phyloP scores from a whole-genome alignment of 2,888 invertebrate genomes.

The Leptopilina myrica region DNA sequence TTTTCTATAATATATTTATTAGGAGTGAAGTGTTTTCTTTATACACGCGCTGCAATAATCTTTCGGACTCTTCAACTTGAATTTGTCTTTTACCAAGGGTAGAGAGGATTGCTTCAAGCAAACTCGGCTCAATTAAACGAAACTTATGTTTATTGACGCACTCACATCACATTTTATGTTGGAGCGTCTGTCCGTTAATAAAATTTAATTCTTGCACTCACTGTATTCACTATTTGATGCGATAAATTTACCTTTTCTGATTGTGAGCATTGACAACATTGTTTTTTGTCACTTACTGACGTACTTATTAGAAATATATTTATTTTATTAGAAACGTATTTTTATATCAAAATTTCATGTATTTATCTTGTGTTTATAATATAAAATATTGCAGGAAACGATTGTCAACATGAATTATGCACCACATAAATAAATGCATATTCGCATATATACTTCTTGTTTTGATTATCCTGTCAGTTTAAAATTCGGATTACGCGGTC shows the following conservation, averaged over 20 bases:
- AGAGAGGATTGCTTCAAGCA: not conserved
- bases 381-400: too few relatives aligned
- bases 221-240: not conserved
- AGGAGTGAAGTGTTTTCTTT: not conserved
- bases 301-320: too few relatives aligned
- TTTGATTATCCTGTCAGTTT: constrained; percentile 19
- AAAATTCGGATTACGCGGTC: constrained; percentile 17
- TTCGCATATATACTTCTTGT: not conserved
- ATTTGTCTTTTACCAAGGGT: constrained; percentile 11
- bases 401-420: too few relatives aligned
- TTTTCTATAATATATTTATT: not conserved
- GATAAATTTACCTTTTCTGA: constrained; percentile 28
- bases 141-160: constrained; percentile 26
- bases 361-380: too few relatives aligned
- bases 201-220: constrained; percentile 14
- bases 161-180: constrained; percentile 6
- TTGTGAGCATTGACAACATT: not conserved
- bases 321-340: too few relatives aligned
- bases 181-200: constrained; percentile 13
- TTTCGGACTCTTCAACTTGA: constrained; percentile 23
- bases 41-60: not conserved
- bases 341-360: too few relatives aligned
- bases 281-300: not conserved
- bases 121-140: constrained; percentile 17
- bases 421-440: too few relatives aligned